Percentiles rank a stretch among this genome's conserved stretches.
These are phyloP conservation scores for Varanus komodoensis DNA, from an alignment of 2,113 vertebrate genomes.

Conservation along the genomic window DNA sequence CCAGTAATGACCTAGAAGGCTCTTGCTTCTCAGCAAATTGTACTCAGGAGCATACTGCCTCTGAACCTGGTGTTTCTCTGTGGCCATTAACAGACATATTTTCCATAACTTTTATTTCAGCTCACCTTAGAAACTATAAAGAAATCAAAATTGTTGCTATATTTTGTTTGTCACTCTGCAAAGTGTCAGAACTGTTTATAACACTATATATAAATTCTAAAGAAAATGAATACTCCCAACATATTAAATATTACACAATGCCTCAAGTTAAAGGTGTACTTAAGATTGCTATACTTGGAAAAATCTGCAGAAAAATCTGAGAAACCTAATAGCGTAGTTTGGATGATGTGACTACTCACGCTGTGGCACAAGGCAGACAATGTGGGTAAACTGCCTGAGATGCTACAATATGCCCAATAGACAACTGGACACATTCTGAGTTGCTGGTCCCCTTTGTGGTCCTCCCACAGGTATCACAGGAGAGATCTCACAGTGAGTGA, in stretches of 20 bases:
- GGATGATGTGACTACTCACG: too few relatives aligned
- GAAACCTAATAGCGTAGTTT: too few relatives aligned
- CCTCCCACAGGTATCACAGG: too few relatives aligned
- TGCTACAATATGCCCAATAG: too few relatives aligned
- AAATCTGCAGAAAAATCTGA: background rate
- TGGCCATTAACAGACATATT: background rate
- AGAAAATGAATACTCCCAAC: background rate
- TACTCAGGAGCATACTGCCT: background rate
- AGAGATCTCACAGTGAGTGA: too few relatives aligned
- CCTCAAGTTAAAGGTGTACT: background rate
- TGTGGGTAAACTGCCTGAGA: too few relatives aligned
- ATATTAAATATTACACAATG: slow-evolving; percentile 21
- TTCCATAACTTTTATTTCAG: background rate
- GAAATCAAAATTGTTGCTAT: background rate
- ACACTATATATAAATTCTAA: background rate
- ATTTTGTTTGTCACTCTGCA: background rate
- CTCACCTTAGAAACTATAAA: background rate
- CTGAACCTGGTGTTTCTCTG: background rate
- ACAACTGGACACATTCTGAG: too few relatives aligned
- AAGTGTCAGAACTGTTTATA: background rate
- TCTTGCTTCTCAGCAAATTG: background rate
- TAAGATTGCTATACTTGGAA: background rate
- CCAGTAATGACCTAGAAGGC: background rate
- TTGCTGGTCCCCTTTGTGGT: too few relatives aligned
- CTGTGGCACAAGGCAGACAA: too few relatives aligned